Conservation (phyloP, 2,113 vertebrate species). For the Lathamus discolor region DNA sequence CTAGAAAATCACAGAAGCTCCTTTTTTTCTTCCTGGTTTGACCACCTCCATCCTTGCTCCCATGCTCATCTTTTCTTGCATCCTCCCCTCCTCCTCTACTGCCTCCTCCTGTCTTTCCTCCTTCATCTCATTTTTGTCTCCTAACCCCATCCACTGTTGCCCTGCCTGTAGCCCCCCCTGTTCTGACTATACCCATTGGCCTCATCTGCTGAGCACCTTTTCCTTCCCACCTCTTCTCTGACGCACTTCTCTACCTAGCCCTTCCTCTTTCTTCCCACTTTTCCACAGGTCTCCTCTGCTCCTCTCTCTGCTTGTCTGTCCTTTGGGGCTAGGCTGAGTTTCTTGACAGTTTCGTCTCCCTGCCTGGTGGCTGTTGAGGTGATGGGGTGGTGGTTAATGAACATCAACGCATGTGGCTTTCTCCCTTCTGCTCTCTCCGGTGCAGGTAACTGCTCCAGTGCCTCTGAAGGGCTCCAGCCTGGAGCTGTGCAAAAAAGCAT, state of each 20-base stretch:
- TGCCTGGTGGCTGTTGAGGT: not conserved
- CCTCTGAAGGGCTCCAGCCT: constrained; percentile 80
- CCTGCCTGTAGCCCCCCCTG: not conserved
- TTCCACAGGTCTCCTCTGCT: not conserved
- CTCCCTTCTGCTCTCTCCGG: not conserved
- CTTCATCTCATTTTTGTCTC: not conserved
- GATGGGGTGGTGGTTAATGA: not conserved
- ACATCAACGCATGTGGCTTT: not conserved
- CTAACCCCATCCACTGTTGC: not conserved
- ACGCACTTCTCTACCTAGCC: not conserved
- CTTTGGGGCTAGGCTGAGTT: not conserved
- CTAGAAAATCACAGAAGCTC: not conserved
- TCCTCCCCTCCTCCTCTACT: not conserved
- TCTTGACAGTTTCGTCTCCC: not conserved
- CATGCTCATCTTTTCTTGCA: not conserved
- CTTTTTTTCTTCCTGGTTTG: not conserved
- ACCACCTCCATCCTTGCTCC: not conserved
- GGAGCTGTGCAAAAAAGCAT: constrained; percentile 89
- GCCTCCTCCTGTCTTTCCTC: not conserved
- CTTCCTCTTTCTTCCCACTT: not conserved
- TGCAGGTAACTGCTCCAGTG: constrained; percentile 85
- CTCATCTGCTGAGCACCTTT: not conserved
- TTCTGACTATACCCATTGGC: not conserved
- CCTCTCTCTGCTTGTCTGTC: not conserved
- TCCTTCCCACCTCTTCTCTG: not conserved